phyloP scores from a whole-genome alignment of 2,888 invertebrate species.

The Melanostoma scalare region DNA sequence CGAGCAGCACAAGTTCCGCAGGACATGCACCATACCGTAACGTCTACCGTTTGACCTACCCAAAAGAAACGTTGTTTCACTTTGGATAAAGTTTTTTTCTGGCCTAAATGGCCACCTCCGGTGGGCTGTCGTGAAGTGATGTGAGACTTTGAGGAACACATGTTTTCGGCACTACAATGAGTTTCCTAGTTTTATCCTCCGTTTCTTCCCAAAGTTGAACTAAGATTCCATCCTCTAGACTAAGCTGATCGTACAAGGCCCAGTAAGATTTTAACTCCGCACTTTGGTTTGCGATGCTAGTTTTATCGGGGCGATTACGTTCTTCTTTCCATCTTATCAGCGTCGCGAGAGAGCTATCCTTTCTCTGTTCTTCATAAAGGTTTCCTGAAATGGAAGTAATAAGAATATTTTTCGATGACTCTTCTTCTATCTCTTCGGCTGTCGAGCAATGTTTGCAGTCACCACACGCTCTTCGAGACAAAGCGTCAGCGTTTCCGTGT shows the following conservation, averaged over 20 bases:
- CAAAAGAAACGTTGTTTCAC: constrained; percentile 7
- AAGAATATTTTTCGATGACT: background rate
- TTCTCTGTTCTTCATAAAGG: background rate
- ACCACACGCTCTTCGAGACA: constrained; percentile 73
- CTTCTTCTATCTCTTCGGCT: too few species aligned
- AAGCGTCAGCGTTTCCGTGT: constrained; percentile 73
- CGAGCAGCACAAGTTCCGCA: too few species aligned
- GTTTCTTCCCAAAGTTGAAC: background rate
- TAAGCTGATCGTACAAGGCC: too few species aligned
- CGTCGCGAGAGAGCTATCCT: too few species aligned
- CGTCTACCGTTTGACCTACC: background rate
- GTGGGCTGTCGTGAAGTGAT: too few species aligned
- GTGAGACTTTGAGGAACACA: too few species aligned
- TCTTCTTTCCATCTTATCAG: too few species aligned
- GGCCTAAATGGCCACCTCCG: constrained; percentile 21
- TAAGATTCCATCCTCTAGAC: background rate
- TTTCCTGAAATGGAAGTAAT: constrained; percentile 1
- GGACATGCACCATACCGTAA: too few species aligned
- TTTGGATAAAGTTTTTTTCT: constrained; percentile 10
- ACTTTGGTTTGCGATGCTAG: too few species aligned
- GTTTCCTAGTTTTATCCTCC: background rate
- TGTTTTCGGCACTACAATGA: too few species aligned
- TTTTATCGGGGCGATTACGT: too few species aligned
- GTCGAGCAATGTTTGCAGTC: background rate
- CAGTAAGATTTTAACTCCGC: too few species aligned